phyloP scores from a whole-genome alignment of 2,113 vertebrate genomes.

The Phyllostomus discolor region DNA sequence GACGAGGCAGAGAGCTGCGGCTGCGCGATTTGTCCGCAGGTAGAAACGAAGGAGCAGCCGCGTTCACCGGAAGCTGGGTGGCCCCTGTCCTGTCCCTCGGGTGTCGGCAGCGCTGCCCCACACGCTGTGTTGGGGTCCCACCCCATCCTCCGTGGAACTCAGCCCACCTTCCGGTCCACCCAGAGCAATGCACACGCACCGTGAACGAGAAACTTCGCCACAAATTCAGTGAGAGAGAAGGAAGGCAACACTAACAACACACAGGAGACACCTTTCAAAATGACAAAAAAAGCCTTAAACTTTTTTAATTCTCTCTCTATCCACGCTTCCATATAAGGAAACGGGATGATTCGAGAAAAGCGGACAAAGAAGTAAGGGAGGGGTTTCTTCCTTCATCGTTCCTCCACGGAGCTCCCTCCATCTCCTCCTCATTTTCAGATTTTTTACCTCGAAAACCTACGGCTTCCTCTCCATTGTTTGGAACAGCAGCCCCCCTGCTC shows the following conservation, averaged over 20 bases:
- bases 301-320: background rate
- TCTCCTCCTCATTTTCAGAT: background rate
- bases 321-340: background rate
- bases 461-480: background rate
- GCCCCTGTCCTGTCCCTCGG: no score
- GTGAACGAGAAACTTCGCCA: no score
- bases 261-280: background rate
- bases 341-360: background rate
- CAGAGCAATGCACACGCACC: accelerated
- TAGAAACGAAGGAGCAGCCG: background rate
- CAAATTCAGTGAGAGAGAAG: background rate
- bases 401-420: background rate
- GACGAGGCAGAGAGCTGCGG: accelerated
- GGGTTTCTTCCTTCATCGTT: background rate
- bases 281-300: background rate
- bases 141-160: background rate
- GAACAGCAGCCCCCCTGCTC: background rate
- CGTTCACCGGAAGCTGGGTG: background rate
- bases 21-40: no score
- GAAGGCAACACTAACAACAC: no score
- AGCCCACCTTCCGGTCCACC: background rate
- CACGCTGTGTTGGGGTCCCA: no score
- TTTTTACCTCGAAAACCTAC: background rate
- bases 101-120: background rate
- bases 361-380: background rate